Percentiles rank a stretch among this genome's conserved stretches.
Conservation (phyloP, 2,113 vertebrate species). For the pig (Sus scrofa) region DNA sequence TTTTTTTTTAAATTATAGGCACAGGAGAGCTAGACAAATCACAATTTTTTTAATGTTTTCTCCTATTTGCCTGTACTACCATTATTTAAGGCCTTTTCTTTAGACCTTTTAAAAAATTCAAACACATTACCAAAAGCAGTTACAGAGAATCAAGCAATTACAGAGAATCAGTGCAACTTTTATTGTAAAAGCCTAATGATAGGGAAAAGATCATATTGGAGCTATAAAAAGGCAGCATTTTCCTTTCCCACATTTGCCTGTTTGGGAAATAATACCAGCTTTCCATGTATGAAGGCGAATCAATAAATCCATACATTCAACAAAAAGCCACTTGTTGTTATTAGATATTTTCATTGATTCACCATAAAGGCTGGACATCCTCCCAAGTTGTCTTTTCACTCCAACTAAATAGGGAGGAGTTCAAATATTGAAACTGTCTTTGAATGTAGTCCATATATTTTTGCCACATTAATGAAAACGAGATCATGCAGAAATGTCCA, state of each 20-base stretch:
- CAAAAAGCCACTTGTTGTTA: constrained; percentile 34
- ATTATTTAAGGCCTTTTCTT: constrained; percentile 48
- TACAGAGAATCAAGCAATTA: constrained; percentile 71
- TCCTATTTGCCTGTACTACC: neutral
- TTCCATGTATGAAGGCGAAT: neutral
- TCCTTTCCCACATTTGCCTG: constrained; percentile 25
- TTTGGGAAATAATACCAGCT: constrained; percentile 18
- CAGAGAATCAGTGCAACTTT: constrained; percentile 47
- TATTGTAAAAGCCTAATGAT: neutral
- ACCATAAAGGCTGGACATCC: constrained; percentile 17
- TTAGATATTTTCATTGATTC: constrained; percentile 64
- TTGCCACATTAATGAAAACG: neutral
- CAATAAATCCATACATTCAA: constrained; percentile 62
- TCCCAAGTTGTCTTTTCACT: constrained; percentile 71
- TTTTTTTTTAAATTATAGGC: neutral
- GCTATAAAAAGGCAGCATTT: neutral
- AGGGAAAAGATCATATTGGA: neutral
- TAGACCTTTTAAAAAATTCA: constrained; percentile 67
- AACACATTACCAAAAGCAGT: constrained; percentile 36
- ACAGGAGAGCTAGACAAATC: constrained; percentile 33
- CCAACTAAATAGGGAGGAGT: constrained; percentile 74
- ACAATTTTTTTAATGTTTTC: neutral
- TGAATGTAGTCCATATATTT: constrained; percentile 20
- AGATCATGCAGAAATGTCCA: neutral
- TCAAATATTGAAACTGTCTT: constrained; percentile 68